phyloP scores from a whole-genome alignment of 2,888 invertebrate species.

The Chelonus formosanus region DNA sequence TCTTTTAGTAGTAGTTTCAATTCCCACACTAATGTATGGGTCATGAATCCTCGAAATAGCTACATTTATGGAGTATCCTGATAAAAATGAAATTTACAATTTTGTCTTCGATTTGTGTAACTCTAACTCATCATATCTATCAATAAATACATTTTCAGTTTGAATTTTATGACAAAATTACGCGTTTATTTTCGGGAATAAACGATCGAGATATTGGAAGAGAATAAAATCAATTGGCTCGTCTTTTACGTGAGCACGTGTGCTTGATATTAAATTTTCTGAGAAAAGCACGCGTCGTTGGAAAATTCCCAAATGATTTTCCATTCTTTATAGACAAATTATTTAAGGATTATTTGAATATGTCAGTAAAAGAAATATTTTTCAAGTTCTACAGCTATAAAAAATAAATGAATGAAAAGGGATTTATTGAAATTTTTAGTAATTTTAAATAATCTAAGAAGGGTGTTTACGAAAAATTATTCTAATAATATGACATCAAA shows the following conservation, averaged over 20 bases:
- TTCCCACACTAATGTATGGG: no score
- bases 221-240: constrained; percentile 4
- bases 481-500: not conserved
- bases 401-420: no score
- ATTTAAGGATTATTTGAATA: not conserved
- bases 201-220: constrained; percentile 38
- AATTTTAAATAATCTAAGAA: not conserved
- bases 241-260: constrained; percentile 1
- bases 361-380: not conserved
- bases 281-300: constrained; percentile 1
- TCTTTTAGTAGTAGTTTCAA: no score
- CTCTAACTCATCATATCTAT: not conserved
- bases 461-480: not conserved
- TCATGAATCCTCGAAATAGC: no score
- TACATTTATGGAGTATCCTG: no score
- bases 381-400: no score
- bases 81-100: no score
- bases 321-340: not conserved
- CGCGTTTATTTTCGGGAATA: constrained; percentile 38
- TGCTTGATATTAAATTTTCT: constrained; percentile 12
- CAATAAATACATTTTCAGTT: constrained; percentile 15
- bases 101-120: no score
- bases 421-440: no score
- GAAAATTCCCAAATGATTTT: constrained; percentile 12
- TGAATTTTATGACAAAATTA: constrained; percentile 38